phyloP scores from a whole-genome alignment of 2,113 vertebrate species.

The Tauraco erythrolophus region DNA sequence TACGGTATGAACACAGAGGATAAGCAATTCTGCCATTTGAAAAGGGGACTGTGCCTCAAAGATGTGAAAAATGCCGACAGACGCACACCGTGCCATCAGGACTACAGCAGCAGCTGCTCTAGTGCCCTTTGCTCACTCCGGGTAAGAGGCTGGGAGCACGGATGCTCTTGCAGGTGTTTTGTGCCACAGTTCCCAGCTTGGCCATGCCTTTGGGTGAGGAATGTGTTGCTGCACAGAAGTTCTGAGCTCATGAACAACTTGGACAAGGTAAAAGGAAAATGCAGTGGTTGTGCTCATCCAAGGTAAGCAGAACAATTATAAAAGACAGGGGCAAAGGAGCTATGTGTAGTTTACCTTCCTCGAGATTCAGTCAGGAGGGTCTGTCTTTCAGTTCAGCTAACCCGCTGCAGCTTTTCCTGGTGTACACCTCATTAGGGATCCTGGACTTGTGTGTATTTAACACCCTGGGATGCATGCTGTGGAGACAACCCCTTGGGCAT shows the following conservation, averaged over 20 bases:
- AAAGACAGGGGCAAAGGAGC: not conserved
- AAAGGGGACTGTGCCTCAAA: not conserved
- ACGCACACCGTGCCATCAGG: not conserved
- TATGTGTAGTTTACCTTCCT: not conserved
- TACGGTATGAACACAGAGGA: not conserved
- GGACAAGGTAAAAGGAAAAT: not conserved
- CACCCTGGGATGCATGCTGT: not conserved
- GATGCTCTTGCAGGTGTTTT: not conserved
- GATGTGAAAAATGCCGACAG: not conserved
- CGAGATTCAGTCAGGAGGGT: rapidly evolving
- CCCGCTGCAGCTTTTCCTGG: rapidly evolving
- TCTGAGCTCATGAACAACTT: not conserved
- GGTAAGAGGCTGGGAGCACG: not conserved
- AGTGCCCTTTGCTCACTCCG: not conserved
- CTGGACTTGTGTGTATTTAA: not conserved
- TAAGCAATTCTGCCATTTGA: not conserved
- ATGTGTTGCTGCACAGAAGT: not conserved
- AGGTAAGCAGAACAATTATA: not conserved
- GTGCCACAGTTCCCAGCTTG: not conserved
- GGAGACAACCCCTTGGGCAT: not conserved
- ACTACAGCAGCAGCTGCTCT: not conserved
- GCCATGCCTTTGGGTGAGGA: not conserved
- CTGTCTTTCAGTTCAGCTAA: not conserved
- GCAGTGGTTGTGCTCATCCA: not conserved
- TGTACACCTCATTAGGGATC: not conserved